Base-by-base conservation (phyloP, 1,140 invertebrate genomes). In the Nilaparvata lugens region DNA sequence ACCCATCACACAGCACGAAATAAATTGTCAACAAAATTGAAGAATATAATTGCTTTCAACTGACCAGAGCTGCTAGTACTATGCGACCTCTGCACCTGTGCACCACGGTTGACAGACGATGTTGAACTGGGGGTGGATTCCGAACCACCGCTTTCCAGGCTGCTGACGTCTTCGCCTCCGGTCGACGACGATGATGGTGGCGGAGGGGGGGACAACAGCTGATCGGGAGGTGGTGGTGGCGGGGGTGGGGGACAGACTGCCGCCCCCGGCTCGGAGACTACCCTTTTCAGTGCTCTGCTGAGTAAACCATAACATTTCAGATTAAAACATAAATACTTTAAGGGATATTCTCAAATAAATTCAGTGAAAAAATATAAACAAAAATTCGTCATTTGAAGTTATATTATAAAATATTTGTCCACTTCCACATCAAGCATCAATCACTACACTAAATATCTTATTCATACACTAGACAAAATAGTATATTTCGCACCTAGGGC, bases 261-360 rank as follows among this genome's bases (percentile, higher is more conserved):
- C 23, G 66, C 61, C 11, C 61, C 74, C 6, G 77, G 77, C 21
- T 76, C 77, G 2, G 77, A 78, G n/a, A 75, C 74, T 45, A 77
- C 77, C 23, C 77, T 69, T 62, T 78, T 79, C 43, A 78, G 62
- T 19, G 70, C 60, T 52, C 68, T 68, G 62, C 28, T 40, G 28
- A 48, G 35, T 51, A 35, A 35, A 35, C n/a, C n/a, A n/a, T n/a
- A n/a, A n/a, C n/a, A n/a, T n/a, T n/a, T n/a, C n/a, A n/a, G n/a
- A n/a, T n/a, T n/a, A n/a, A n/a, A n/a, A n/a, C n/a, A n/a, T n/a
- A n/a, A n/a, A n/a, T n/a, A n/a, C n/a, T n/a, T n/a, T n/a, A n/a
- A n/a, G n/a, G n/a, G n/a, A n/a, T n/a, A n/a, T n/a, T n/a, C n/a
- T n/a, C n/a, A n/a, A n/a, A n/a, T n/a, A n/a, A n/a, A n/a, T n/a